These are phyloP conservation scores for Lasiurus cinereus DNA, from an alignment of 2,113 vertebrate species.

Conservation along the genomic window DNA sequence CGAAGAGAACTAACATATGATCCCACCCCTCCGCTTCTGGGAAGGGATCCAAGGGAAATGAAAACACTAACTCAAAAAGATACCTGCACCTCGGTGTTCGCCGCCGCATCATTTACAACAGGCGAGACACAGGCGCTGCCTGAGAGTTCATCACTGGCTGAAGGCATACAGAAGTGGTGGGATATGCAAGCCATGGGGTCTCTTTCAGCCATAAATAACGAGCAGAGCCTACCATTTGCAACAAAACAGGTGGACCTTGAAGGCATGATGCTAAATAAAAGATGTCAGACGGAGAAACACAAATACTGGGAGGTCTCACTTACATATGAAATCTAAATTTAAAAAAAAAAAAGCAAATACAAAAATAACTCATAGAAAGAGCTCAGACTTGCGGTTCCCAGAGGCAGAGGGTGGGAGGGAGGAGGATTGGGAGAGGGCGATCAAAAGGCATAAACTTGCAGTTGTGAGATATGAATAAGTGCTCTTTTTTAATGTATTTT, in stretches of 20 bases:
- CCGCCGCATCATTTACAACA: not conserved
- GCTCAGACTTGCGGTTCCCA: not conserved
- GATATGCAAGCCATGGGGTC: too few species aligned
- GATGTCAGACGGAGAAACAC: not conserved
- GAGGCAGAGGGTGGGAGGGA: not conserved
- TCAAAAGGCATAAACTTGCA: not conserved
- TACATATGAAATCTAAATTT: not conserved
- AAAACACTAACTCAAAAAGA: not conserved
- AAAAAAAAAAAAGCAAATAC: not conserved
- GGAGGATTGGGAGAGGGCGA: too few species aligned
- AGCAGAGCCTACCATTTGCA: not conserved
- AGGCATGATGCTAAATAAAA: not conserved
- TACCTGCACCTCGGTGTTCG: not conserved
- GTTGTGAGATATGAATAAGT: not conserved
- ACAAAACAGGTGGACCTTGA: not conserved
- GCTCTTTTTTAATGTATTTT: too few species aligned
- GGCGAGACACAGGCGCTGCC: not conserved
- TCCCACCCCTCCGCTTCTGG: not conserved
- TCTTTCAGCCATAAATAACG: not conserved
- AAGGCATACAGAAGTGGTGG: not conserved
- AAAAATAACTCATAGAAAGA: not conserved
- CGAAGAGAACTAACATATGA: not conserved
- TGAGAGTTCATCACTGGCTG: not conserved
- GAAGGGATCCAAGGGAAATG: not conserved
- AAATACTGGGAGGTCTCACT: not conserved